Base-by-base conservation (phyloP, 2,888 invertebrate species). In the Ennomos erosarius region DNA sequence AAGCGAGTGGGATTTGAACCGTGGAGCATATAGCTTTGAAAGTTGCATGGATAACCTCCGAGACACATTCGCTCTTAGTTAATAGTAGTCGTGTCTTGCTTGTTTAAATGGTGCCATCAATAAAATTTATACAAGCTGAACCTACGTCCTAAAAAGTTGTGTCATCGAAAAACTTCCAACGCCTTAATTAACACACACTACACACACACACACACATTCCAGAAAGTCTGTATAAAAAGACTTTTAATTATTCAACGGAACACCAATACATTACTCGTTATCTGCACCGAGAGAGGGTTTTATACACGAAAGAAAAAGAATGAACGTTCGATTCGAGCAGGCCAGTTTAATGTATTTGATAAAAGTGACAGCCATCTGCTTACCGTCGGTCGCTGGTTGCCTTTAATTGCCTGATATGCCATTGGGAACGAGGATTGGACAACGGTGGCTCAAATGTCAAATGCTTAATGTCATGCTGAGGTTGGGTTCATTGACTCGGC, bases 281-380 rank as follows among this genome's bases (percentile, higher is more conserved):
- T 91, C 91, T 87, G 75, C 67, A 66, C 67, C 55, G 75, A 71
- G 76, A 84, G 82, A 82, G 82, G 81, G 82, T 84, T 87, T 85
- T 84, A 87, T 84, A 78, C 76, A 68, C 65, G 68, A 73, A 76
- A 79, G 84, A 83, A 81, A 81, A 84, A 80, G 80, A 79, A 82
- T 81, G 85, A 88, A 87, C 82, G 85, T 86, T 85, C 82, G 82
- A 85, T 76, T 81, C 84, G 80, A 85, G 84, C 82, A 85, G 62
- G 79, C 85, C 84, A 85, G 84, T 89, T 90, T 90, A 90, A 91
- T 90, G 91, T 88, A 85, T 90, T 88, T 90, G 91, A 91, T 92
- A 92, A 91, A 83, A 87, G 78, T 88, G 91, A 90, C 90, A 85
- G 89, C 81, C 89, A 85, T 87, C 88, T 88, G 90, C 87, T 87